Percentiles rank a stretch among this genome's conserved stretches.
Conservation (phyloP, 2,888 invertebrate species). For the Trichopoda pennipes region DNA sequence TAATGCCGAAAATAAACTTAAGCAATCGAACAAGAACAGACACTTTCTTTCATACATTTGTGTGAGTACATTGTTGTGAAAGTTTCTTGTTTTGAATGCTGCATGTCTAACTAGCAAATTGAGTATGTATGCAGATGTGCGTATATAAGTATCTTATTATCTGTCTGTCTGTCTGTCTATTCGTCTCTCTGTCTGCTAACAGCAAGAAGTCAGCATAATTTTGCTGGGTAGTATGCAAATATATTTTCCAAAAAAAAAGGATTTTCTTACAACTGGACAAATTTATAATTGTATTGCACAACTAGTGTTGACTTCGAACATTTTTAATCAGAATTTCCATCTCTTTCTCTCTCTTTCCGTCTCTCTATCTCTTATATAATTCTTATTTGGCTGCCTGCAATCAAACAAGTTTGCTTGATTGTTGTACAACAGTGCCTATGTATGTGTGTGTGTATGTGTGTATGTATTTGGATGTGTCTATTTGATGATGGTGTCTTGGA, state of each 20-base stretch:
- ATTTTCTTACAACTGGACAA: conserved; percentile 72
- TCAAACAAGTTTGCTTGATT: not conserved
- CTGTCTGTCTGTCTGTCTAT: conserved; percentile 17
- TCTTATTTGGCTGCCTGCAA: not conserved
- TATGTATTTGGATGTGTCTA: conserved; percentile 16
- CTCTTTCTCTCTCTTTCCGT: conserved; percentile 48
- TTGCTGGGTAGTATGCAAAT: conserved; percentile 68
- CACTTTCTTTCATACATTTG: conserved; percentile 28
- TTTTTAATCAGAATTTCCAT: conserved; percentile 68
- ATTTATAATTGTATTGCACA: conserved; percentile 77
- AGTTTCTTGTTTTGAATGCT: conserved; percentile 43
- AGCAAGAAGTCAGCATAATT: conserved; percentile 63
- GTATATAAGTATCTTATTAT: not conserved
- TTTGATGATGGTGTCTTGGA: conserved; percentile 34
- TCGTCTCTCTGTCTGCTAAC: conserved; percentile 9
- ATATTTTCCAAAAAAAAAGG: conserved; percentile 71
- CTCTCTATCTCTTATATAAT: conserved; percentile 4
- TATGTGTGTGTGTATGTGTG: conserved; percentile 16
- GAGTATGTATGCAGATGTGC: conserved; percentile 1
- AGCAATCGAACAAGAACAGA: conserved; percentile 68
- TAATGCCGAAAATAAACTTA: conserved; percentile 70
- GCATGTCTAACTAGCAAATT: not conserved
- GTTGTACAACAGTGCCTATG: conserved; percentile 6
- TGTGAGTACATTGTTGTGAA: conserved; percentile 42
- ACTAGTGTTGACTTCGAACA: conserved; percentile 66